A percentile compares a stretch with the other conserved stretches of the same genome.
These are phyloP conservation scores for Platyscapa corneri DNA, from an alignment of 1,140 invertebrate species.

Conservation along the genomic window DNA sequence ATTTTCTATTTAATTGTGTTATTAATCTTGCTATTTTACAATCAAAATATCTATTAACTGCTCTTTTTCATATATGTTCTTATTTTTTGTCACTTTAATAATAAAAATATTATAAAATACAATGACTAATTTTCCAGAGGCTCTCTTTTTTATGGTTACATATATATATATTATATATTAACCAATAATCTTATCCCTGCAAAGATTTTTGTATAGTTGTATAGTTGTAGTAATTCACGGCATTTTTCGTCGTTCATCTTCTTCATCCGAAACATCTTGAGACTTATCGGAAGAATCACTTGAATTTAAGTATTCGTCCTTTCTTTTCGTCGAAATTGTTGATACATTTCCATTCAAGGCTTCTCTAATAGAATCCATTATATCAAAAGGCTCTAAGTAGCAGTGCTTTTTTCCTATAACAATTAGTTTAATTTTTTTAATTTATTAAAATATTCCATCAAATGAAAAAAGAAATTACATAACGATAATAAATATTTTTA, in stretches of 20 bases:
- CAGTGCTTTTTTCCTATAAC: slow-evolving; percentile 79
- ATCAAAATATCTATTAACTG: background rate
- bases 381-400: slow-evolving; percentile 75
- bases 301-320: slow-evolving; percentile 8
- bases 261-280: slow-evolving; percentile 51
- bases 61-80: background rate
- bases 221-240: slow-evolving; percentile 61
- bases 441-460: slow-evolving; percentile 44
- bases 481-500: too few species aligned
- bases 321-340: background rate
- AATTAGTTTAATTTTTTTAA: slow-evolving; percentile 9
- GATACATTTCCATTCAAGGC: slow-evolving; percentile 72
- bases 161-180: background rate
- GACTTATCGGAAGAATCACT: slow-evolving; percentile 57
- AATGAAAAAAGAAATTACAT: too few species aligned
- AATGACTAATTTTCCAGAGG: slow-evolving; percentile 34
- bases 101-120: slow-evolving; percentile 26
- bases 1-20: background rate
- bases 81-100: background rate
- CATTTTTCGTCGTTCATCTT: slow-evolving; percentile 67
- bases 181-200: background rate
- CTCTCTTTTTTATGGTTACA: slow-evolving; percentile 1
- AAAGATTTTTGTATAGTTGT: background rate
- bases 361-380: slow-evolving; percentile 78
- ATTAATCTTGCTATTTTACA: slow-evolving; percentile 3